Evolutionary conservation across 2,888 invertebrate genomes (phyloP), one percentile per base, ranked within the genome.

Genomic region (Lepidonotus clava): DNA sequence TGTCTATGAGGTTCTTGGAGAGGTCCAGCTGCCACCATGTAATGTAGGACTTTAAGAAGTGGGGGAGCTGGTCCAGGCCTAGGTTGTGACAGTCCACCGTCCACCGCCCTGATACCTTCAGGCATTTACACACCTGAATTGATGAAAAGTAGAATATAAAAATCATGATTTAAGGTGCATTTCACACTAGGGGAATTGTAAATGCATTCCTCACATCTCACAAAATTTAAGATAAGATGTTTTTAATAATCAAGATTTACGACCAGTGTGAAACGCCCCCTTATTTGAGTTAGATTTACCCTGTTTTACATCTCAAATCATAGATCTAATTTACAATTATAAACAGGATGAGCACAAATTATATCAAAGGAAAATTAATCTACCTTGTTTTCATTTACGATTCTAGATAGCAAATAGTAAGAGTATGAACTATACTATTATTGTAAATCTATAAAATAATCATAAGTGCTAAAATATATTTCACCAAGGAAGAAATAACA

Each of bases 11-110:
- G 24, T 76, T 76, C 14, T 76, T 76, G 76, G 76, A 76, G 38
- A 76, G 76, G 40, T 76, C 76, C 76, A 76, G 76, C 2, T 34
- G 36, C 76, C 76, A 76, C 76, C 76, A 76, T 14, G 76, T 76
- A 38, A 76, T 76, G 76, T 76, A 76, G 38, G 76, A 76, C 40
- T 38, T 34, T 34, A 76, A 38, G 76, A 76, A 76, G 76, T 76
- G 76, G 1, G 76, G 76, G 2, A 76, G 38, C 40, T 36, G 40
- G 2, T 40, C 40, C 1, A 76, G 24, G 6, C 40, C 40, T 18
- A 14, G 36, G 36, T 76, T 21, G 11, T 24, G 36, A 24, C 76
- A 76, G 40, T 76, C 76, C 21, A 76, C 76, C 38, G 5, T 34
- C 76, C 76, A 76, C 21, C 24, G 76, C 34, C 11, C 14, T 0